Evolutionary conservation across 2,888 invertebrate genomes (phyloP).

Genomic region (Boloria euphrosyne): DNA sequence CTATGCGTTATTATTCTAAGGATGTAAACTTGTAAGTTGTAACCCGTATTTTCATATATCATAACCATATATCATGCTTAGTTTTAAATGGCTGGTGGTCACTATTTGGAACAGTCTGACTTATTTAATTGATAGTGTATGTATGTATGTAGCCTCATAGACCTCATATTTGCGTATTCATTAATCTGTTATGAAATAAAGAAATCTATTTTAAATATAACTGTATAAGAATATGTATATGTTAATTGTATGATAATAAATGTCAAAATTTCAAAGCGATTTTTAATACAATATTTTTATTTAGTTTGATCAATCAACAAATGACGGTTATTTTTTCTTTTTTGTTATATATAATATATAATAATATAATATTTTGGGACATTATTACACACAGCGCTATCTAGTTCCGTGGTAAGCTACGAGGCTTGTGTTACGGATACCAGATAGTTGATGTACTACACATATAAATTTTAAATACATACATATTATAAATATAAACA

Average conservation of each 20-base stretch:
- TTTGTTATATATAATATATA: no score
- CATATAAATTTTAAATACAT: no score
- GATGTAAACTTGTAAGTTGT: no score
- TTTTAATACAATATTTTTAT: slow-evolving; percentile 22
- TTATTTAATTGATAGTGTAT: slow-evolving; percentile 8
- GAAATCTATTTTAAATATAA: slow-evolving; percentile 81
- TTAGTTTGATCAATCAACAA: no score
- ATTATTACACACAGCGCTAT: no score
- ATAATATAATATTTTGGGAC: no score
- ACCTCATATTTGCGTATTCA: slow-evolving; percentile 31
- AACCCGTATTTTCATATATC: slow-evolving; percentile 1
- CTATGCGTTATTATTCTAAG: no score
- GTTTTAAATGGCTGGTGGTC: background rate
- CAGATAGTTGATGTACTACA: no score
- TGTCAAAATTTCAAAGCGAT: slow-evolving; percentile 38
- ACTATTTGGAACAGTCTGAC: slow-evolving; percentile 9
- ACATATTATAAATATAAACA: no score
- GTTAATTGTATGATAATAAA: slow-evolving; percentile 76
- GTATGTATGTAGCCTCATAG: slow-evolving; percentile 18
- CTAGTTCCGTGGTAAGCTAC: no score
- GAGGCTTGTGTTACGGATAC: no score
- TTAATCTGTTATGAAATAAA: slow-evolving; percentile 66
- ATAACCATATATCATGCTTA: slow-evolving; percentile 6
- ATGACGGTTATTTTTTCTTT: no score
- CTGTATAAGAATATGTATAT: slow-evolving; percentile 75